Conservation (phyloP, 2,888 invertebrate species). For the Pollenia amentaria region DNA sequence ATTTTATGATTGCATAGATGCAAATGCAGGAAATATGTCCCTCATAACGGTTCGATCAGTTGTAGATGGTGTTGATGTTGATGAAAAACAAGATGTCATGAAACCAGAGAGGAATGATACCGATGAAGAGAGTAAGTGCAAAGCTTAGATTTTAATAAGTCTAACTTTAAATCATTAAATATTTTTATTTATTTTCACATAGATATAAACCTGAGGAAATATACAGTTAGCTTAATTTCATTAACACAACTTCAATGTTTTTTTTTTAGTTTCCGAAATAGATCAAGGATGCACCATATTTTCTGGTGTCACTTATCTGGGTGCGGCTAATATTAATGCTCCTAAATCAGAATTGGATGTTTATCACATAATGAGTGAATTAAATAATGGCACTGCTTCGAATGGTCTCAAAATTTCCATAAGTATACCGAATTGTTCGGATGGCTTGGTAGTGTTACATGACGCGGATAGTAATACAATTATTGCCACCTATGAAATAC, state of each 20-base stretch:
- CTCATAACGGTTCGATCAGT: not conserved
- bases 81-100: conserved; percentile 92
- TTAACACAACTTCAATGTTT: not conserved
- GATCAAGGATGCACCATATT: conserved; percentile 96
- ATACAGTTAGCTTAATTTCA: too few species aligned
- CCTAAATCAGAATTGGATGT: conserved; percentile 97
- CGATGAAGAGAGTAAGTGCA: conserved; percentile 89
- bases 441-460: conserved; percentile 97
- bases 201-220: not conserved
- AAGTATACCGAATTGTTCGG: conserved; percentile 96
- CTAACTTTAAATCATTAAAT: not conserved
- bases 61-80: conserved; percentile 82
- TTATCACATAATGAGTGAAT: conserved; percentile 95
- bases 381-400: conserved; percentile 89
- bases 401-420: conserved; percentile 94
- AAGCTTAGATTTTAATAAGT: too few species aligned
- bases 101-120: conserved; percentile 89
- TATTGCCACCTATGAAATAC: conserved; percentile 94
- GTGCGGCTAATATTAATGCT: conserved; percentile 95
- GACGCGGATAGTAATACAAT: conserved; percentile 92
- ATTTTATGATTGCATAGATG: conserved; percentile 84
- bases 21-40: conserved; percentile 76
- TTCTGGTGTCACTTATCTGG: conserved; percentile 96
- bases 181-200: not conserved
- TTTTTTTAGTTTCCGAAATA: conserved; percentile 89